phyloP scores from a whole-genome alignment of 1,140 invertebrate species.

The Holotrichia oblita region DNA sequence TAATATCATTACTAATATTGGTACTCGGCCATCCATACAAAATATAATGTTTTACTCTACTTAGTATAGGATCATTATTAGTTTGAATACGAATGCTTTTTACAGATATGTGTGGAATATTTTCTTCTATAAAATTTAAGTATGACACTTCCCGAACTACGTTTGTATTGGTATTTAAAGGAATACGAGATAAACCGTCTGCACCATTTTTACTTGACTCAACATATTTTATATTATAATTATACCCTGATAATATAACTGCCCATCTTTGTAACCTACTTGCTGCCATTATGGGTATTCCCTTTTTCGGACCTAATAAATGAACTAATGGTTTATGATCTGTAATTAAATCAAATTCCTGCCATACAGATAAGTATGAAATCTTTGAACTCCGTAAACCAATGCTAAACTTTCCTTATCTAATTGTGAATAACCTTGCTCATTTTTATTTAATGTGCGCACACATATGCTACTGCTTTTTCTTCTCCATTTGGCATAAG shows the following conservation, averaged over 20 bases:
- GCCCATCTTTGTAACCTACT: slow-evolving; percentile 52
- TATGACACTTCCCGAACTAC: neutral
- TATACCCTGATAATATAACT: neutral
- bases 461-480: too few species aligned
- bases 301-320: slow-evolving; percentile 59
- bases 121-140: slow-evolving; percentile 6
- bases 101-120: neutral
- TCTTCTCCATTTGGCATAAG: neutral
- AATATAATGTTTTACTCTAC: neutral
- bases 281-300: slow-evolving; percentile 48
- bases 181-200: too few species aligned
- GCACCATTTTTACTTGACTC: slow-evolving; percentile 8
- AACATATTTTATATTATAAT: slow-evolving; percentile 26
- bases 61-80: too few species aligned
- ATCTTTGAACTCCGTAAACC: slow-evolving; percentile 45
- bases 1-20: neutral
- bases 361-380: slow-evolving; percentile 17
- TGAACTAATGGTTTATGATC: slow-evolving; percentile 64
- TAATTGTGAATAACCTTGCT: neutral
- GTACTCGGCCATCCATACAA: slow-evolving; percentile 30
- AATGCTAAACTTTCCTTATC: slow-evolving; percentile 46
- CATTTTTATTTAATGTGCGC: neutral
- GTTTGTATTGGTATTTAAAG: too few species aligned
- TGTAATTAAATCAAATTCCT: slow-evolving; percentile 61
- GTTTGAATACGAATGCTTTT: too few species aligned